A percentile compares a stretch with the other conserved stretches of the same genome.
These are phyloP conservation scores for Drosophila nasuta DNA, from an alignment of 1,140 invertebrate species.

Conservation along the genomic window DNA sequence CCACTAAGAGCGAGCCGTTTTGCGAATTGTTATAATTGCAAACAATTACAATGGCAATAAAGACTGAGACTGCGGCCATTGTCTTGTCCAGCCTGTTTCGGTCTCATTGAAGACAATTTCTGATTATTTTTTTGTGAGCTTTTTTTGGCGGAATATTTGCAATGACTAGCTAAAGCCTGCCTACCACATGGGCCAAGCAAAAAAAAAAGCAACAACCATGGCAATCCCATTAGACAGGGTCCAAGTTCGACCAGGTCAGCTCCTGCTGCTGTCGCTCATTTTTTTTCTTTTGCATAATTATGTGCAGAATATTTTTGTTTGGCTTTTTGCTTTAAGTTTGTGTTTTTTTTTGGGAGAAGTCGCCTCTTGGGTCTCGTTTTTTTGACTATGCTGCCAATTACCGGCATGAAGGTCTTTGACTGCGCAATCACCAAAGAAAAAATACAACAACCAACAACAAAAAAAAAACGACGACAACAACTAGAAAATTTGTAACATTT, in stretches of 20 bases:
- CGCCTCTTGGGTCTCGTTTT: constrained; percentile 40
- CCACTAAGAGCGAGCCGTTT: constrained; percentile 29
- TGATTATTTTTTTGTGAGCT: too few relatives aligned
- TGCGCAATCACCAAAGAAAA: constrained; percentile 63
- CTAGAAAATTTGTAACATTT: constrained; percentile 81
- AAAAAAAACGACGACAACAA: constrained; percentile 32
- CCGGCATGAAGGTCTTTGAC: constrained; percentile 82
- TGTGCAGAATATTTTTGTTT: constrained; percentile 51
- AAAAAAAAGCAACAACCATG: constrained; percentile 21
- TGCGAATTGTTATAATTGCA: constrained; percentile 76
- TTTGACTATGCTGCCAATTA: constrained; percentile 72
- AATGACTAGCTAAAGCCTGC: constrained; percentile 47
- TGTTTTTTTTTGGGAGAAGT: constrained; percentile 48
- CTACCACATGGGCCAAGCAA: constrained; percentile 29
- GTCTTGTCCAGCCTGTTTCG: constrained; percentile 40
- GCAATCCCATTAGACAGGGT: constrained; percentile 53
- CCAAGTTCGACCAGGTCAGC: constrained; percentile 51
- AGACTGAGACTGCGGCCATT: constrained; percentile 36
- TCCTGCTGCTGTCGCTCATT: constrained; percentile 46
- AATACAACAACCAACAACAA: background rate
- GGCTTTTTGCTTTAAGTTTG: constrained; percentile 21
- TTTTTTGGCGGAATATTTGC: constrained; percentile 47
- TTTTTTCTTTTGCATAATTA: constrained; percentile 68
- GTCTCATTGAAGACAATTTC: constrained; percentile 33
- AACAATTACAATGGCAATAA: constrained; percentile 73